These are phyloP conservation scores for Megalonaias nervosa DNA, from an alignment of 1,140 invertebrate species.

Conservation along the genomic window DNA sequence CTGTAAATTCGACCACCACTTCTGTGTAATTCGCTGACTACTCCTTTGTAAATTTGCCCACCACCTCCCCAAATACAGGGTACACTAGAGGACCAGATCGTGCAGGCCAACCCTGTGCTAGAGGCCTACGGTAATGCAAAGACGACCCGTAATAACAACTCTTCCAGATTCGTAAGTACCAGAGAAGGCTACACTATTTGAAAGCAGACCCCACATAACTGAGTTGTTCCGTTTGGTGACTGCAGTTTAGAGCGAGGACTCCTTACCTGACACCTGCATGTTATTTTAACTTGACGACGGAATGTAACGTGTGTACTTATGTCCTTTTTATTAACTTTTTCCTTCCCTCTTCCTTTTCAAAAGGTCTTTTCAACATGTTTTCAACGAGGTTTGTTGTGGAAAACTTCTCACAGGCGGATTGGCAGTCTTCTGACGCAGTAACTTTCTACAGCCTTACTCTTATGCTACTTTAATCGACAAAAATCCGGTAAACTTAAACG, in stretches of 20 bases:
- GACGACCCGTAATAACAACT: slow-evolving; percentile 78
- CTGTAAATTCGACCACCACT: no score
- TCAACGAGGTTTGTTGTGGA: no score
- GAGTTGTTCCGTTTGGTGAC: slow-evolving; percentile 93
- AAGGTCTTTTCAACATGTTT: no score
- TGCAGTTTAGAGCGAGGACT: slow-evolving; percentile 73
- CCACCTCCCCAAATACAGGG: slow-evolving; percentile 49
- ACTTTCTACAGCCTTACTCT: no score
- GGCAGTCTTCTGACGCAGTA: no score
- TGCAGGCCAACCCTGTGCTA: slow-evolving; percentile 75
- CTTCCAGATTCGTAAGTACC: slow-evolving; percentile 75
- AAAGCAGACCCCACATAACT: no score
- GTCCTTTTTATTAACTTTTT: background rate
- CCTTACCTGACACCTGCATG: slow-evolving; percentile 61
- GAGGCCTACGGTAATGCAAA: slow-evolving; percentile 79
- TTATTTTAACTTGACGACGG: background rate
- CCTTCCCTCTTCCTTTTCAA: background rate
- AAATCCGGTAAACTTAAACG: no score
- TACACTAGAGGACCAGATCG: slow-evolving; percentile 79
- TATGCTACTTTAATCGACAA: no score
- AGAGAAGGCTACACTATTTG: no score
- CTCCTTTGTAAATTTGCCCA: background rate
- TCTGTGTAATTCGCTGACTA: no score
- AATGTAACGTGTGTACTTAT: background rate
- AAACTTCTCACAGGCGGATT: no score